phyloP scores from a whole-genome alignment of 2,888 invertebrate species.

The Rhorus exstirpatorius region DNA sequence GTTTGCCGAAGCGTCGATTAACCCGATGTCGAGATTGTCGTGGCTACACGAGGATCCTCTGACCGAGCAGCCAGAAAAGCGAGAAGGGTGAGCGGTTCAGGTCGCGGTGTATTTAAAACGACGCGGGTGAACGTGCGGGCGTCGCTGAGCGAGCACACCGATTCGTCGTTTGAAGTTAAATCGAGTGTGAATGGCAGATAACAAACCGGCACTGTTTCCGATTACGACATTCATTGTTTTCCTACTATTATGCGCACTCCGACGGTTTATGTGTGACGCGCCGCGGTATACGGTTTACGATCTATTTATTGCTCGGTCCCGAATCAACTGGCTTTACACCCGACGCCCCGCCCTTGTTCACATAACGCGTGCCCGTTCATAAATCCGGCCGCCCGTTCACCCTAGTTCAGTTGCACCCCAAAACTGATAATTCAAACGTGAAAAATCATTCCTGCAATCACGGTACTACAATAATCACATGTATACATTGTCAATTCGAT shows the following conservation, averaged over 20 bases:
- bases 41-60: conserved; percentile 33
- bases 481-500: conserved; percentile 23
- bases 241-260: conserved; percentile 86
- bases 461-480: not conserved
- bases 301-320: conserved; percentile 76
- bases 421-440: conserved; percentile 43
- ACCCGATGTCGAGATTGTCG: conserved; percentile 80
- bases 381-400: conserved; percentile 24
- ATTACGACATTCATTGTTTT: conserved; percentile 86
- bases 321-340: conserved; percentile 76
- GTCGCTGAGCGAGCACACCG: conserved; percentile 78
- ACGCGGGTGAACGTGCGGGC: conserved; percentile 56
- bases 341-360: conserved; percentile 70
- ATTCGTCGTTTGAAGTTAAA: conserved; percentile 86
- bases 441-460: conserved; percentile 34
- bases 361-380: conserved; percentile 63
- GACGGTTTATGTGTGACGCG: conserved; percentile 84
- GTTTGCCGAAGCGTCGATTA: conserved; percentile 77
- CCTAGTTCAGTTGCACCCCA: conserved; percentile 17
- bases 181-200: conserved; percentile 86
- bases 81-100: conserved; percentile 71
- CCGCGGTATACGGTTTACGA: conserved; percentile 83
- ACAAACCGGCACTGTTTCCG: conserved; percentile 86
- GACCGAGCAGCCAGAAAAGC: conserved; percentile 53
- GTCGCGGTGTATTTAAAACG: conserved; percentile 85